A percentile compares a stretch with the other conserved stretches of the same genome.
Conservation (phyloP, 2,888 invertebrate genomes). For the Drosophila trichaetosa region DNA sequence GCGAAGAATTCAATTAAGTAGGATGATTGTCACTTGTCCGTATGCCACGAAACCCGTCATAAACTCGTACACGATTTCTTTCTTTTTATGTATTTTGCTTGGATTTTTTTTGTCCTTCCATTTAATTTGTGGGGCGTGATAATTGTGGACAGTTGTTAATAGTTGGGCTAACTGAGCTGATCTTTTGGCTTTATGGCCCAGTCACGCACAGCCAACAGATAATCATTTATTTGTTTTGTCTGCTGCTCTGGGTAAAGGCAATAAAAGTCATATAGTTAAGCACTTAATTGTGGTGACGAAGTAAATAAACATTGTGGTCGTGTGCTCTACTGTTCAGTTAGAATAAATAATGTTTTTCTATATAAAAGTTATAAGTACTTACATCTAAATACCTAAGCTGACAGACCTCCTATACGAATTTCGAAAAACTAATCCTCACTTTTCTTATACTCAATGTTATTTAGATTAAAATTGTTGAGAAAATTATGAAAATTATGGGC, state of each 20-base stretch:
- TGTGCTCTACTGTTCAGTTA: too few species aligned
- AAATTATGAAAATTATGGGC: background rate
- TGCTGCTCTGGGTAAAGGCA: constrained; percentile 16
- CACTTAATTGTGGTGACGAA: constrained; percentile 7
- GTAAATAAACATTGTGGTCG: background rate
- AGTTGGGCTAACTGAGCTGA: constrained; percentile 47
- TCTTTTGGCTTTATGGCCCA: constrained; percentile 28
- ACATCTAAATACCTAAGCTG: background rate
- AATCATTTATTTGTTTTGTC: constrained; percentile 72
- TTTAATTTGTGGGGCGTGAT: constrained; percentile 70
- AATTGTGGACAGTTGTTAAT: constrained; percentile 74
- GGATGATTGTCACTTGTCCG: constrained; percentile 84
- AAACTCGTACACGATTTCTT: constrained; percentile 15
- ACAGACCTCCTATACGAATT: too few species aligned
- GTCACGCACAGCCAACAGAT: constrained; percentile 46
- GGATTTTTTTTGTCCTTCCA: constrained; percentile 16
- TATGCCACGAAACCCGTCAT: constrained; percentile 74
- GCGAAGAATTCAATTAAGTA: constrained; percentile 83
- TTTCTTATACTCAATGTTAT: background rate
- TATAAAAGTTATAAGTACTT: background rate
- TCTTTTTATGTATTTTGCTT: constrained; percentile 22
- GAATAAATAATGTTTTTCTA: background rate
- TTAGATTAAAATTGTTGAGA: background rate
- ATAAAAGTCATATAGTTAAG: constrained; percentile 33
- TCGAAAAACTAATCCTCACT: background rate